A percentile compares a stretch with the other conserved stretches of the same genome.
phyloP scores from a whole-genome alignment of 1,140 invertebrate species.

The Cydia strobilella region DNA sequence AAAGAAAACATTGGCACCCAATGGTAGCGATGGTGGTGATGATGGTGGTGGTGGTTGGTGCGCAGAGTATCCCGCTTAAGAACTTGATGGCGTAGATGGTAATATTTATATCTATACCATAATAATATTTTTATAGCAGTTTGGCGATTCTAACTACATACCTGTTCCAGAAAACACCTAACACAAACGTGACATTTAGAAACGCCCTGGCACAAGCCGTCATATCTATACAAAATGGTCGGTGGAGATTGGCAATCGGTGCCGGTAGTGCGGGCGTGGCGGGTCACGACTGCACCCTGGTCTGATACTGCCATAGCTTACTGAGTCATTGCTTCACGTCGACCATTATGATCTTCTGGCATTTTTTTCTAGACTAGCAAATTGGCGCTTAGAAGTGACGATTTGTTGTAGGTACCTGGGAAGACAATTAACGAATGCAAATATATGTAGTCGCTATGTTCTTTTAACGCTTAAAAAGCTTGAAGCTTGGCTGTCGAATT shows the following conservation, averaged over 20 bases:
- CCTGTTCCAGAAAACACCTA: constrained; percentile 26
- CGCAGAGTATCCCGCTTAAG: too few relatives aligned
- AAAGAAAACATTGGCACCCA: too few relatives aligned
- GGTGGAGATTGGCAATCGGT: constrained; percentile 40
- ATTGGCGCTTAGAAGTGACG: too few relatives aligned
- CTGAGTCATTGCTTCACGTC: not conserved
- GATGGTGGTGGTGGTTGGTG: too few relatives aligned
- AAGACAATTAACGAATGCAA: not conserved
- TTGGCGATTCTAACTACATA: constrained; percentile 36
- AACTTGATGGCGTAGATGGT: too few relatives aligned
- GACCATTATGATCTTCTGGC: not conserved
- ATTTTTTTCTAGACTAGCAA: not conserved
- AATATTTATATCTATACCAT: not conserved
- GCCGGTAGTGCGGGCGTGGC: constrained; percentile 13
- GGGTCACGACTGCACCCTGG: constrained; percentile 9
- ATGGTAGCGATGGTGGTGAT: too few relatives aligned
- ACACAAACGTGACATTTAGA: constrained; percentile 39
- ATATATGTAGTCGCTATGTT: too few relatives aligned
- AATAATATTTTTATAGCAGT: not conserved
- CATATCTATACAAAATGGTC: constrained; percentile 35
- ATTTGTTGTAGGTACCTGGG: too few relatives aligned
- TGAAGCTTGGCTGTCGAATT: too few relatives aligned
- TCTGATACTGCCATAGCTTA: not conserved
- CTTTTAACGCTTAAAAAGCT: too few relatives aligned
- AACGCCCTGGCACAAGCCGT: constrained; percentile 33